Percentiles rank a stretch among this genome's conserved stretches.
These are phyloP conservation scores for Chouioia cunea DNA, from an alignment of 2,888 invertebrate species.

Conservation along the genomic window DNA sequence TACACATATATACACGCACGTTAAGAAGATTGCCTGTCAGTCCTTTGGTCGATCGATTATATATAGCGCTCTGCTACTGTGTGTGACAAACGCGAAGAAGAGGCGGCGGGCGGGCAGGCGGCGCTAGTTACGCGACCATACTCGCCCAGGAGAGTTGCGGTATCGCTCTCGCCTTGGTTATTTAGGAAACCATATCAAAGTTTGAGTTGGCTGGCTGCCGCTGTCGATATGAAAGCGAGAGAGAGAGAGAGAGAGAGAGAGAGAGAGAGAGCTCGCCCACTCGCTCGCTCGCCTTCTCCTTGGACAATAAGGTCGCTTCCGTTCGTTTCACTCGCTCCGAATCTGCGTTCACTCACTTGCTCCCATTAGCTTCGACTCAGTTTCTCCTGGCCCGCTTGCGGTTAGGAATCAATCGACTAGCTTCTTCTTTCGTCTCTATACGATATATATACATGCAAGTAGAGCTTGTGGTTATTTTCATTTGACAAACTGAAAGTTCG, in stretches of 20 bases:
- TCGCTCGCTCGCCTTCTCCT: constrained; percentile 21
- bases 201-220: constrained; percentile 61
- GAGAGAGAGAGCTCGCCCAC: constrained; percentile 13
- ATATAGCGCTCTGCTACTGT: constrained; percentile 48
- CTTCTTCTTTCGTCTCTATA: not conserved
- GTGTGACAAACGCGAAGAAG: constrained; percentile 61
- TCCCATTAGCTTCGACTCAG: constrained; percentile 30
- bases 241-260: constrained; percentile 24
- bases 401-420: not conserved
- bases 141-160: constrained; percentile 50
- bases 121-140: constrained; percentile 46
- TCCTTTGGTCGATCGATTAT: constrained; percentile 55
- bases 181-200: constrained; percentile 66
- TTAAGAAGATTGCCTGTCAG: constrained; percentile 61
- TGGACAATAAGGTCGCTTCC: constrained; percentile 60
- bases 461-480: too few species aligned
- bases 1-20: not conserved
- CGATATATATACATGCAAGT: too few species aligned
- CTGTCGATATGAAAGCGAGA: constrained; percentile 46
- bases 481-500: too few species aligned
- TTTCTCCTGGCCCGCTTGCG: not conserved
- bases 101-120: constrained; percentile 41
- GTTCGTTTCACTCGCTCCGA: constrained; percentile 48
- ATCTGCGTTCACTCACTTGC: constrained; percentile 14
- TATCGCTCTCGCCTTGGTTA: constrained; percentile 65